phyloP scores from a whole-genome alignment of 2,113 vertebrate genomes.

The Phylloscopus trochiloides region DNA sequence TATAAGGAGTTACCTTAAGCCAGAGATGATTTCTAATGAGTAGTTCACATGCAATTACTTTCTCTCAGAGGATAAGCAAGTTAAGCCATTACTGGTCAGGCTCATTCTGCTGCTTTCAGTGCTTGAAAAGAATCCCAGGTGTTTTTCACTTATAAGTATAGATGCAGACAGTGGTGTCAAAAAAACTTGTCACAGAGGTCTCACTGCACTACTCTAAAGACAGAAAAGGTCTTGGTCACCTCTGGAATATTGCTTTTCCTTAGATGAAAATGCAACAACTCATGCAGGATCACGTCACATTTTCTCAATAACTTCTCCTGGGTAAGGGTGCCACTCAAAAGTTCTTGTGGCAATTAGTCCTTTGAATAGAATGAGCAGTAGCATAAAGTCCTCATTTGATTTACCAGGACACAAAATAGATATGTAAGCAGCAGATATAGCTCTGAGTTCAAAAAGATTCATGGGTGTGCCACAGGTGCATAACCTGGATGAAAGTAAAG shows the following conservation, averaged over 20 bases:
- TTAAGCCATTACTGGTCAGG: not conserved
- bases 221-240: not conserved
- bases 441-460: not conserved
- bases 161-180: not conserved
- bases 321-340: not conserved
- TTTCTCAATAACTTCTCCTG: not conserved
- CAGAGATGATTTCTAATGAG: constrained; percentile 22
- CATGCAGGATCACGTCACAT: not conserved
- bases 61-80: constrained; percentile 28
- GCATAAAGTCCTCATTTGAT: not conserved
- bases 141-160: not conserved
- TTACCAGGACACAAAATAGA: not conserved
- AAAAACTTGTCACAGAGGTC: not conserved
- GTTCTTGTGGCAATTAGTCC: not conserved
- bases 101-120: not conserved
- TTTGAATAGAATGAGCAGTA: not conserved
- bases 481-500: not conserved
- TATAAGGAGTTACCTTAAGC: constrained; percentile 5
- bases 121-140: not conserved
- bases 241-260: not conserved
- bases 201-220: not conserved
- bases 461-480: accelerated
- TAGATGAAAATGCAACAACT: not conserved
- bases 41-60: constrained; percentile 1
- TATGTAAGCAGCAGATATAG: not conserved